phyloP scores from a whole-genome alignment of 2,797 vertebrate genomes.

The Enteromius trimaculatus region DNA sequence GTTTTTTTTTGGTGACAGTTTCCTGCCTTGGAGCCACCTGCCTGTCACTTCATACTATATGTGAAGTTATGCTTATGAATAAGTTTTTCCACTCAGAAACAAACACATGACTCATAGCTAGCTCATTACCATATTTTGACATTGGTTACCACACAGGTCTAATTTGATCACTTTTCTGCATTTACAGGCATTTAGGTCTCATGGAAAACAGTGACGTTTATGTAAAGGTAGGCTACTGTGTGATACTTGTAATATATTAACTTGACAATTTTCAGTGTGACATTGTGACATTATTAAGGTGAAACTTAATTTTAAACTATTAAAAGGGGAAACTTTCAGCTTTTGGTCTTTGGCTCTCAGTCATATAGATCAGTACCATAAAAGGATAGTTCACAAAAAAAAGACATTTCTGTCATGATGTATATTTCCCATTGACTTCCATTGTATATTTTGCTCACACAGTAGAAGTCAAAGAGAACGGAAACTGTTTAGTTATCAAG shows the following conservation, averaged over 20 bases:
- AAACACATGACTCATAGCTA: not conserved
- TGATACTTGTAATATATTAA: constrained; percentile 4
- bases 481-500: not conserved
- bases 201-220: constrained; percentile 70
- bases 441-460: not conserved
- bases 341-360: not conserved
- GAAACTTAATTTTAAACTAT: not conserved
- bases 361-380: not conserved
- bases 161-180: constrained; percentile 6
- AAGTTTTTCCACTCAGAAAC: constrained; percentile 7
- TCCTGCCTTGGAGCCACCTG: constrained; percentile 49
- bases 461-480: not conserved
- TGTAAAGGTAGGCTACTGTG: constrained; percentile 69
- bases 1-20: constrained; percentile 42
- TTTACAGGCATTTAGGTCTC: constrained; percentile 59
- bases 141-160: not conserved
- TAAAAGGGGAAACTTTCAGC: not conserved
- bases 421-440: not conserved
- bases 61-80: constrained; percentile 23
- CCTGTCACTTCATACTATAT: constrained; percentile 25
- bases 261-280: not conserved
- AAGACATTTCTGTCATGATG: not conserved
- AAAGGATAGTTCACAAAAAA: not conserved
- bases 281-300: not conserved
- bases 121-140: not conserved